These are phyloP conservation scores for Pseudorhombus dupliciocellatus DNA, from an alignment of 2,113 vertebrate genomes.

Conservation along the genomic window DNA sequence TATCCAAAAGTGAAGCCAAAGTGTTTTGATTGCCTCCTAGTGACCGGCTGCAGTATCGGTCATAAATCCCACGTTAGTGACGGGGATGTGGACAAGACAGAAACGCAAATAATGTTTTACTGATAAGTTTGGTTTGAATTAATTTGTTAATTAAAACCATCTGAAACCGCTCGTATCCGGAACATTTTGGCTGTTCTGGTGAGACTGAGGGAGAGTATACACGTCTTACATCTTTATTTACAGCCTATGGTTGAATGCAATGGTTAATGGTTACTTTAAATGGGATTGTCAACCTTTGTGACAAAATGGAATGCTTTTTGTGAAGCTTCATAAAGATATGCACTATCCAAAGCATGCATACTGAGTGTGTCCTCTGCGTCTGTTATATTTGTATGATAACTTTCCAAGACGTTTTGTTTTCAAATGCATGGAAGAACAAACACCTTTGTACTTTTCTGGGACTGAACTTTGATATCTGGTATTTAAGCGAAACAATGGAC, in stretches of 20 bases:
- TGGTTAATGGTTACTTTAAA: slow-evolving; percentile 35
- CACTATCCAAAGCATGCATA: slow-evolving; percentile 71
- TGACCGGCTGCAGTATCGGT: neutral
- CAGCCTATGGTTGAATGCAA: slow-evolving; percentile 4
- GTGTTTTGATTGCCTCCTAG: neutral
- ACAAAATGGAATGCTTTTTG: slow-evolving; percentile 47
- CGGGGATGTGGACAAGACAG: no score
- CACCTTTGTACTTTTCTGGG: slow-evolving; percentile 22
- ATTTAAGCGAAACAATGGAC: slow-evolving; percentile 20
- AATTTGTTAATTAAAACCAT: no score
- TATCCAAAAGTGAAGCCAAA: no score
- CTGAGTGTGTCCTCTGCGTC: slow-evolving; percentile 48
- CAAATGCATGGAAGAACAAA: slow-evolving; percentile 51
- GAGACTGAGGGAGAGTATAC: neutral
- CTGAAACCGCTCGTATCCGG: no score
- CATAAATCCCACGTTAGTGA: no score
- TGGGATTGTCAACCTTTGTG: slow-evolving; percentile 35
- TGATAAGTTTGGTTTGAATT: neutral
- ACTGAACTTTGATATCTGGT: slow-evolving; percentile 10
- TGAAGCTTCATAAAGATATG: slow-evolving; percentile 50
- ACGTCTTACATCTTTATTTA: neutral
- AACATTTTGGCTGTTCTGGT: no score
- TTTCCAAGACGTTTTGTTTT: slow-evolving; percentile 29
- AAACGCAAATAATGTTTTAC: neutral
- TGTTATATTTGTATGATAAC: slow-evolving; percentile 35